Evolutionary conservation across 2,888 invertebrate genomes (phyloP).

Genomic region (Escarpia spicata): DNA sequence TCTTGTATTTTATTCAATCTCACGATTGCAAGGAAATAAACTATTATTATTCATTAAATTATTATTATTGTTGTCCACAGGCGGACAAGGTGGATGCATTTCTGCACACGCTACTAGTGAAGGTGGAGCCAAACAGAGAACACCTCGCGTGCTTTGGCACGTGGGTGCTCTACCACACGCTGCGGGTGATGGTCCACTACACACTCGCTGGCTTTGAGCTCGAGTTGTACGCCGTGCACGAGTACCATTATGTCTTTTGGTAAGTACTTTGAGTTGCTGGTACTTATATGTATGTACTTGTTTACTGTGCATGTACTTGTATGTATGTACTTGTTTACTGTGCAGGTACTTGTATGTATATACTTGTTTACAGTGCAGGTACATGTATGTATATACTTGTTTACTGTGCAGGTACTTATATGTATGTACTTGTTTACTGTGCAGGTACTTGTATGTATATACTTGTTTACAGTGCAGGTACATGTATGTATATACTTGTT

Average conservation of each 20-base stretch:
- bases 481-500: slow-evolving; percentile 81
- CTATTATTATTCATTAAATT: too few species aligned
- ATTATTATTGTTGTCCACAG: slow-evolving; percentile 65
- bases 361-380: slow-evolving; percentile 51
- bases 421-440: neutral
- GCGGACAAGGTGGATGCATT: slow-evolving; percentile 90
- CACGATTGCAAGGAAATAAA: too few species aligned
- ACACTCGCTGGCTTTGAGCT: slow-evolving; percentile 93
- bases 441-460: neutral
- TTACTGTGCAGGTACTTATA: neutral
- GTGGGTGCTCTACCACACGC: slow-evolving; percentile 94
- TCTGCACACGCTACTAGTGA: slow-evolving; percentile 77
- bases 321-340: slow-evolving; percentile 75
- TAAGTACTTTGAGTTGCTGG: slow-evolving; percentile 42
- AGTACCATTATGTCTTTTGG: slow-evolving; percentile 89
- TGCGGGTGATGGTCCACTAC: slow-evolving; percentile 84
- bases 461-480: slow-evolving; percentile 52
- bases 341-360: slow-evolving; percentile 82
- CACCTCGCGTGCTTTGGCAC: slow-evolving; percentile 87
- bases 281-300: neutral
- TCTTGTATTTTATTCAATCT: too few species aligned
- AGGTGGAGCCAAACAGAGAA: slow-evolving; percentile 51
- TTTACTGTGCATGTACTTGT: slow-evolving; percentile 69
- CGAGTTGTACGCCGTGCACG: slow-evolving; percentile 94
- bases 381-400: slow-evolving; percentile 72